These are phyloP conservation scores for Triplophysa yarkandensis DNA, from an alignment of 2,797 vertebrate species.

Conservation along the genomic window DNA sequence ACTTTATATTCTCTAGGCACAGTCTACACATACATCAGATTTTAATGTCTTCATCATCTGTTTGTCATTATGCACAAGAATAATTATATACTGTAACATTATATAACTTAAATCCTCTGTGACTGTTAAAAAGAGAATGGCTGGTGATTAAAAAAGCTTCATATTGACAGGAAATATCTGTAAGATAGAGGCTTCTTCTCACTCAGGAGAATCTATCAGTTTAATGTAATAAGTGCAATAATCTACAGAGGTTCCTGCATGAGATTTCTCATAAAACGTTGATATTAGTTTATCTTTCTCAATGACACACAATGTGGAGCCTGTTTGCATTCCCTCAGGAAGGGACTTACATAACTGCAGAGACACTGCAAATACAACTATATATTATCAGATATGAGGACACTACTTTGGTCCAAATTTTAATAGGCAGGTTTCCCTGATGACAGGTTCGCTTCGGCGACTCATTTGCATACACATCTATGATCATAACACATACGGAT, in stretches of 20 bases:
- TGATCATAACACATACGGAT: conserved; percentile 4
- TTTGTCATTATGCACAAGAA: conserved; percentile 24
- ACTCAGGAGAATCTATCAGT: conserved; percentile 35
- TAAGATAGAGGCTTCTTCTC: conserved; percentile 24
- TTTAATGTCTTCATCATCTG: conserved; percentile 29
- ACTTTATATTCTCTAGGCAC: background rate
- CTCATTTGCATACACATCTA: conserved; percentile 44
- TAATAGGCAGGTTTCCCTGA: conserved; percentile 20
- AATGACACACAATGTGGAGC: conserved; percentile 34
- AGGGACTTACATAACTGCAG: conserved; percentile 42
- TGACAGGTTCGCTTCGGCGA: conserved; percentile 29
- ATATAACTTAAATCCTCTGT: background rate
- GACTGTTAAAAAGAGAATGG: background rate
- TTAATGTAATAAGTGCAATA: conserved; percentile 39
- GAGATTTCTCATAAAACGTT: conserved; percentile 54
- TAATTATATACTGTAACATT: conserved; percentile 29
- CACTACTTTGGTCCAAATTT: conserved; percentile 8
- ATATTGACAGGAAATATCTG: conserved; percentile 28
- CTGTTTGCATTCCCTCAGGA: conserved; percentile 31
- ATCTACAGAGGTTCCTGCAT: conserved; percentile 39
- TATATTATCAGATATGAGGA: conserved; percentile 24
- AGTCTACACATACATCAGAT: background rate
- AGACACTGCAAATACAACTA: background rate
- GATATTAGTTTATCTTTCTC: conserved; percentile 51
- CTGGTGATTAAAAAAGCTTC: background rate